These are phyloP conservation scores for Aphodius granarius DNA, from an alignment of 2,888 invertebrate genomes.

Conservation along the genomic window DNA sequence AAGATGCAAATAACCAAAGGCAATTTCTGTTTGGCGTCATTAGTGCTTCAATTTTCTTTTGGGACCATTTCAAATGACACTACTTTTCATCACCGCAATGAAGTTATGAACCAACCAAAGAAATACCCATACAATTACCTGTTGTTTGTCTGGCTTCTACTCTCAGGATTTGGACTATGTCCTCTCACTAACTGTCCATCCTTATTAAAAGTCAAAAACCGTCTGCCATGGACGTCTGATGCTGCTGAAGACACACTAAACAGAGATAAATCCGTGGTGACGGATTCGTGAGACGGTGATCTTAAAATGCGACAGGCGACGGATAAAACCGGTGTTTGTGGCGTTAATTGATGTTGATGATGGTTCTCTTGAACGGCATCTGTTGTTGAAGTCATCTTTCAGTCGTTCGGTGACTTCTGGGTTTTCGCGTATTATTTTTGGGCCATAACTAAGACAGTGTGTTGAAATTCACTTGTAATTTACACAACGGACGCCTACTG, in stretches of 20 bases:
- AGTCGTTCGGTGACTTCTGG: not conserved
- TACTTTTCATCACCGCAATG: not conserved
- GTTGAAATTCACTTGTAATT: not conserved
- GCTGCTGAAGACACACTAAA: constrained; percentile 69
- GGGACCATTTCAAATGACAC: not conserved
- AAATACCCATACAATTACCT: not conserved
- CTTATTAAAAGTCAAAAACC: constrained; percentile 56
- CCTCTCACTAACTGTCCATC: constrained; percentile 60
- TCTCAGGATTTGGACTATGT: constrained; percentile 74
- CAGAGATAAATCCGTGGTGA: constrained; percentile 79
- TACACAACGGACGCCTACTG: not conserved
- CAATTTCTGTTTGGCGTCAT: too few relatives aligned
- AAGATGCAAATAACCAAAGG: too few relatives aligned
- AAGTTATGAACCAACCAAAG: not conserved
- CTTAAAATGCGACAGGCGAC: constrained; percentile 67
- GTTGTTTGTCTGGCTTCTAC: constrained; percentile 39
- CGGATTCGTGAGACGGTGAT: constrained; percentile 82
- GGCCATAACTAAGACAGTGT: not conserved
- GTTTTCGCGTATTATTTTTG: not conserved
- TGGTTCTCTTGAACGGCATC: constrained; percentile 20
- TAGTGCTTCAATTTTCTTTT: not conserved
- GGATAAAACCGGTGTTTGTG: constrained; percentile 57
- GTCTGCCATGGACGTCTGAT: constrained; percentile 56
- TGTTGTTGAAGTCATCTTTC: constrained; percentile 36
- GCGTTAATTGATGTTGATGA: constrained; percentile 41